Base-by-base conservation (phyloP, 2,113 vertebrate species). In the Leucopsar rothschildi region DNA sequence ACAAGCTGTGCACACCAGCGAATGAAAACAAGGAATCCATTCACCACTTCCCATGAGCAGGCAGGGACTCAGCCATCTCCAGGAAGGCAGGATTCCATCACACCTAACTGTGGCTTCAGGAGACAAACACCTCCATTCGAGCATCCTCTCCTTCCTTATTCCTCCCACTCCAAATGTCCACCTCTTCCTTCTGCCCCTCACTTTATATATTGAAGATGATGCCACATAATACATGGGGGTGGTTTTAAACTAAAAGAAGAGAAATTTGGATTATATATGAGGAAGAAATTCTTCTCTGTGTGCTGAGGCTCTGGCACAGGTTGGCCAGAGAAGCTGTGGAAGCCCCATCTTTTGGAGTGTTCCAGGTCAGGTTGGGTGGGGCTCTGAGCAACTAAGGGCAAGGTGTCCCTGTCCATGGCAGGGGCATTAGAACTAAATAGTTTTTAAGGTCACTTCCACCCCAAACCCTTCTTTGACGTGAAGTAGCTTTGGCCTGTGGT, bases 181-280 rank as follows among this genome's bases (percentile, higher is more conserved):
- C 21, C 6, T 27, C 17, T 29, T 71, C n/a, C 3, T 22, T 56
- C 25, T 49, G 23, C 12, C 12, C 22, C 18, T 35, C 35, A 3
- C 4, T 49, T 60, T 19, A 7, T 40, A 23, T 35, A 6, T 35
- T 0, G 1, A 56, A 3, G 22, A 13, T 55, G 22, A 33, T 18
- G 19, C 10, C 25, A 3, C 11, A 10, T 55, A 5, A 6, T 49
- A 19, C 8, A 18, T 0, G 1, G 10, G 4, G 7, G 18, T 53
- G 24, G 5, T 37, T 83, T 69, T 37, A 42, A 49, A 33, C 35
- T 20, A 10, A 35, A 76, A 35, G 4, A 49, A 24, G 24, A 76
- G 18, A 56, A 8, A 28, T 33, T 44, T 33, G 8, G 13, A 19
- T 53, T 31, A n/a, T 21, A 4, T 77, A 8, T 42, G 56, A 17